Base-by-base conservation (phyloP, 1,140 invertebrate genomes). In the Maniola jurtina region DNA sequence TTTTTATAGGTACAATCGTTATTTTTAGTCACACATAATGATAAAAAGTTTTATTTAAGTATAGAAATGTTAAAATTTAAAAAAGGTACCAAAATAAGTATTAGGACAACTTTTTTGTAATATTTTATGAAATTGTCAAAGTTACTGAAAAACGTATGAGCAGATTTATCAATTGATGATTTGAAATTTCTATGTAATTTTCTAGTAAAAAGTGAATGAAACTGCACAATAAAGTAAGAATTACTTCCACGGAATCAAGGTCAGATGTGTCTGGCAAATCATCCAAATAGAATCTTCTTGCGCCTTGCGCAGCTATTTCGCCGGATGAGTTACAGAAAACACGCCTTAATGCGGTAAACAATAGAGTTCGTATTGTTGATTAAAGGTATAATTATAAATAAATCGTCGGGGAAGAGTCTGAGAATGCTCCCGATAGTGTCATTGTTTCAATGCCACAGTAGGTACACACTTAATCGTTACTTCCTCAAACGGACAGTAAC, bases 401-500 rank as follows among this genome's bases (percentile, higher is more conserved):
- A 68, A 50, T 68, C 63, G 61, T 54, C 60, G 54, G 73, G 72
- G 75, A 80, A 83, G 74, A 78, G 79, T 76, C 71, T 86, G 86
- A 72, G 83, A 89, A 70, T 68, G 78, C 81, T 85, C 81, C 76
- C 79, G 75, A 75, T 75, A 77, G 38, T 73, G 66, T 79, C 79
- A 86, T 86, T 89, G 86, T 86, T 83, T 80, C 77, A 81, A 78
- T 83, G 79, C 77, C 78, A 80, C 72, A n/a, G n/a, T 57, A 70
- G 72, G 73, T 78, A 77, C 77, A 86, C 73, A 64, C 61, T 83
- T 89, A 86, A 89, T 82, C 79, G 77, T 72, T 79, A 77, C 79
- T 71, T 71, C 85, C 85, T 83, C 56, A 76, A 77, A 75, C 67
- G 57, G 67, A 81, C 71, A 81, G 40, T 61, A 34, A 63, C 72